Percentiles rank a stretch among this genome's conserved stretches.
phyloP scores from a whole-genome alignment of 2,113 vertebrate species.

The Phalacrocorax carbo region DNA sequence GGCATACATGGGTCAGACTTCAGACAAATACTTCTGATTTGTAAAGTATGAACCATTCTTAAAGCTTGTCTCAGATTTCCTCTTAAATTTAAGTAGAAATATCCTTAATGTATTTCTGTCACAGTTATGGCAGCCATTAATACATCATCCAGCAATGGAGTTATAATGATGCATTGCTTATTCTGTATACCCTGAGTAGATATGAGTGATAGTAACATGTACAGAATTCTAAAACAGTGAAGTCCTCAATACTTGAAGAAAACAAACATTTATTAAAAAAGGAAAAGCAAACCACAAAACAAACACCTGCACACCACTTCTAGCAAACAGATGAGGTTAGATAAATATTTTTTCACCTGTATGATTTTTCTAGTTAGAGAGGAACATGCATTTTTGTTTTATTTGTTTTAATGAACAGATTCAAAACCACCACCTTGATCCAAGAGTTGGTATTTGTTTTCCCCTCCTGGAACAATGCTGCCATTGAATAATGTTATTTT shows the following conservation, averaged over 20 bases:
- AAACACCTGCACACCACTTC: neutral
- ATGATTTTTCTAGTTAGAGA: neutral
- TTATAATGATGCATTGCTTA: conserved; percentile 36
- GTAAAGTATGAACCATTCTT: neutral
- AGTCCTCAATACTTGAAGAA: neutral
- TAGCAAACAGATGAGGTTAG: neutral
- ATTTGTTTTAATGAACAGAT: neutral
- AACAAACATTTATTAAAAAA: neutral
- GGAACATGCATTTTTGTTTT: neutral
- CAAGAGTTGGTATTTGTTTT: neutral
- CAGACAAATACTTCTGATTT: neutral
- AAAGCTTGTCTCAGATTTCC: neutral
- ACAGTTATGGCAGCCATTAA: conserved; percentile 15
- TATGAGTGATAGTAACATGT: neutral
- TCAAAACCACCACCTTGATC: neutral
- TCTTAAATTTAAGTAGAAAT: conserved; percentile 3
- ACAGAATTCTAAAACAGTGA: neutral
- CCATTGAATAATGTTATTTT: neutral
- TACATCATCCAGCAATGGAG: conserved; percentile 34
- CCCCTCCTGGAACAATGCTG: neutral
- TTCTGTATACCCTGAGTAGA: neutral
- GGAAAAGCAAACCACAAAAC: neutral
- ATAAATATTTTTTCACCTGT: neutral
- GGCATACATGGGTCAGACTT: neutral
- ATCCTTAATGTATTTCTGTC: conserved; percentile 49